These are phyloP conservation scores for Turnix velox DNA, from an alignment of 2,113 vertebrate genomes.

Conservation along the genomic window DNA sequence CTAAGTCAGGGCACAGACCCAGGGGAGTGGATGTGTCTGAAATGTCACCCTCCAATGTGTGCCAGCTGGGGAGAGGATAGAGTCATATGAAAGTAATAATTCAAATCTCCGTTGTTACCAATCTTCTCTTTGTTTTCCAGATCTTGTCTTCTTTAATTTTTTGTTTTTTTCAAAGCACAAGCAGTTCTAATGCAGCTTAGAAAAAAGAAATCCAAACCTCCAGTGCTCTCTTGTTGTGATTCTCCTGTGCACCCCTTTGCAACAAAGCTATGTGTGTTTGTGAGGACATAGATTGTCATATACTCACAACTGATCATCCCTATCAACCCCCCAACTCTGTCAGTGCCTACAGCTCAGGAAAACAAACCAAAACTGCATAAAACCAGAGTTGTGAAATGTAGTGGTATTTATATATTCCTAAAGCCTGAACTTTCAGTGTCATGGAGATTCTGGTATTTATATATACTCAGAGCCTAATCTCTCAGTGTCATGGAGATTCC, in stretches of 20 bases:
- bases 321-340: background rate
- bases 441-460: background rate
- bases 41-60: background rate
- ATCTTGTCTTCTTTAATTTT: too few species aligned
- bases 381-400: background rate
- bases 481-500: background rate
- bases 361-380: background rate
- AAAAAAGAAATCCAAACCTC: background rate
- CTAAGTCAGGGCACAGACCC: background rate
- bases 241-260: background rate
- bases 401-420: background rate
- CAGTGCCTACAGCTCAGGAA: background rate
- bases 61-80: background rate
- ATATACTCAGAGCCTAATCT: background rate
- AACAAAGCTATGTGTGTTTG: background rate
- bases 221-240: background rate
- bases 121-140: fast-evolving
- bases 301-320: background rate
- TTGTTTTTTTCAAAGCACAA: background rate
- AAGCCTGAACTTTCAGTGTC: background rate
- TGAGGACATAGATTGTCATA: background rate
- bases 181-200: background rate
- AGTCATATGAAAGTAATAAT: background rate
- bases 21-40: background rate
- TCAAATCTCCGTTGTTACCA: background rate